Base-by-base conservation (phyloP, 2,888 invertebrate species). In the Camptogramma bilineatum region DNA sequence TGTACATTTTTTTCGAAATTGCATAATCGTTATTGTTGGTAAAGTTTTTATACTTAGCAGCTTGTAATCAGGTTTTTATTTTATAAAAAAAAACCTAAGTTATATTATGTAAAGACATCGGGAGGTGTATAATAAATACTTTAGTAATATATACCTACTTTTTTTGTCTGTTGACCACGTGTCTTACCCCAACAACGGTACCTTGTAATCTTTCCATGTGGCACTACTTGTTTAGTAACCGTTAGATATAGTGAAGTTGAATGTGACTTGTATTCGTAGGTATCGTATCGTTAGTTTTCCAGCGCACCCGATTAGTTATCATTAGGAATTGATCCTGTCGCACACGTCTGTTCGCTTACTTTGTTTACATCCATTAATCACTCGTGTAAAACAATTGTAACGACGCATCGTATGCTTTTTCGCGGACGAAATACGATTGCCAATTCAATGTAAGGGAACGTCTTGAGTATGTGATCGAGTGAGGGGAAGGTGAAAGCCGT, bases 21-120 rank as follows among this genome's bases (percentile, higher is more conserved):
- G 86, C 90, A 87, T 90, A 87, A 87, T 90, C 86, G 84, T 91
- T 90, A 84, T 87, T 88, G 88, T 91, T 90, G 87, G 86, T 86
- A 80, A 85, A 82, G 77, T 87, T 88, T 90, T 89, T 90, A 86
- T 88, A 88, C 80, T 84, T 85, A 86, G 85, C 90, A 87, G 90
- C 90, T 91, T 91, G 85, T 90, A 89, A 90, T 88, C 88, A 82
- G 86, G 85, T 85, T 87, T 86, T 87, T 84, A 79, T 88, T 86
- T 85, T 81, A 77, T 78, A 79, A 79, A 82, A 73, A 28, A 78
- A 79, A 79, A 74, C 81, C 85, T 87, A 84, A 87, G 83, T 86
- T 88, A 88, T 77, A 73, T 68, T 85, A 79, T 89, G 88, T 91
- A 81, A 89, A 86, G 81, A 82, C 87, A 90, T 85, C 81, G 81